These are phyloP conservation scores for Dryobota labecula DNA, from an alignment of 2,888 invertebrate species.

Conservation along the genomic window DNA sequence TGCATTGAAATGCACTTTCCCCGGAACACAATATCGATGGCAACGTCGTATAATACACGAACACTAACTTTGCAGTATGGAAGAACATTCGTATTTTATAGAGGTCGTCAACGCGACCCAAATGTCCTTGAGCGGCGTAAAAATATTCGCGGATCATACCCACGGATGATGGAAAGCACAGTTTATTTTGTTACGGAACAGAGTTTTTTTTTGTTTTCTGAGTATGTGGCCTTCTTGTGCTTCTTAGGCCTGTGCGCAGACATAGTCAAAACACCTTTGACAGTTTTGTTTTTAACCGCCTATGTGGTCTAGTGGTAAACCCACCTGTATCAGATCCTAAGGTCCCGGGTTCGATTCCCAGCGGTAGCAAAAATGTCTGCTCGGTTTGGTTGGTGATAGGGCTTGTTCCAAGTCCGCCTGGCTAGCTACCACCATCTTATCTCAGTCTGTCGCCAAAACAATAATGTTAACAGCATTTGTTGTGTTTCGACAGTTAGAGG, in stretches of 20 bases:
- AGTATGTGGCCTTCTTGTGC: neutral
- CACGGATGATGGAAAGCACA: neutral
- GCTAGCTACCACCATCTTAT: no score
- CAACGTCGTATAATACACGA: slow-evolving; percentile 13
- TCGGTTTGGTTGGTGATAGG: no score
- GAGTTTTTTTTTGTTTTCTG: neutral
- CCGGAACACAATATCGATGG: slow-evolving; percentile 29
- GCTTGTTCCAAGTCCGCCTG: no score
- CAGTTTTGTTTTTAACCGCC: no score
- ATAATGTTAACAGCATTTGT: no score
- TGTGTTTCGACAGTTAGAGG: no score
- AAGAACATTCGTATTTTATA: slow-evolving; percentile 46
- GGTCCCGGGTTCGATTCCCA: no score
- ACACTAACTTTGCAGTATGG: slow-evolving; percentile 43
- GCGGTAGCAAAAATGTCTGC: no score
- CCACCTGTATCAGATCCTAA: no score
- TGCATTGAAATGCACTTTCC: slow-evolving; percentile 26
- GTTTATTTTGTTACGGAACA: slow-evolving; percentile 2
- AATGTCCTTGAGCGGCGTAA: slow-evolving; percentile 9
- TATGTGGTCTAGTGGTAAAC: no score
- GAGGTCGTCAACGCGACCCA: slow-evolving; percentile 31
- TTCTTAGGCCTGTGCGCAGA: neutral
- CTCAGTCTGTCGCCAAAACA: no score
- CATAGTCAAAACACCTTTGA: neutral
- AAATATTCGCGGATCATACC: slow-evolving; percentile 15